Conservation (phyloP, 2,888 invertebrate species). For the Antitype chi region DNA sequence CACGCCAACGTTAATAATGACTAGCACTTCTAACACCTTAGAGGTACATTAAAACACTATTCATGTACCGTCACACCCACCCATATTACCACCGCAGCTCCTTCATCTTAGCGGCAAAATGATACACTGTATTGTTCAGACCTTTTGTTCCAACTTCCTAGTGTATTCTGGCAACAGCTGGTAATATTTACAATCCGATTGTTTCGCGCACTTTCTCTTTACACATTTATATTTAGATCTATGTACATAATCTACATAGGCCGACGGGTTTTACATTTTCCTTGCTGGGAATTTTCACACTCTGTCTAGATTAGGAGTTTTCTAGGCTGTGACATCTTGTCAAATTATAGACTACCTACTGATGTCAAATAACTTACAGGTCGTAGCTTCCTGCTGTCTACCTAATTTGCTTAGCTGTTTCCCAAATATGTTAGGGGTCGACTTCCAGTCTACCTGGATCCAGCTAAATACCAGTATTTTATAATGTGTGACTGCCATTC, state of each 20-base stretch:
- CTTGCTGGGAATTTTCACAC: slow-evolving; percentile 28
- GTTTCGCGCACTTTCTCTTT: slow-evolving; percentile 55
- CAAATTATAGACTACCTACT: not conserved
- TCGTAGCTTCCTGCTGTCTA: not conserved
- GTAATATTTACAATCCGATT: slow-evolving; percentile 58
- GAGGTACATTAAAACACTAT: not conserved
- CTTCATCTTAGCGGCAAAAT: not conserved
- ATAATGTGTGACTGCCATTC: no score
- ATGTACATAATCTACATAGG: slow-evolving; percentile 61
- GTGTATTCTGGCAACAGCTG: slow-evolving; percentile 43
- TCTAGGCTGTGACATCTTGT: not conserved
- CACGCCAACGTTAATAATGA: not conserved
- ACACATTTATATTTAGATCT: slow-evolving; percentile 56
- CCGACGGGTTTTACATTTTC: slow-evolving; percentile 34
- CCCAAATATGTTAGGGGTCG: no score
- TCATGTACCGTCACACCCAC: not conserved
- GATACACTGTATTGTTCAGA: not conserved
- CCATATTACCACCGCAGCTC: not conserved
- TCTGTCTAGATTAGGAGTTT: not conserved
- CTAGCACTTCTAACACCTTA: not conserved
- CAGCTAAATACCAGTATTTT: not conserved
- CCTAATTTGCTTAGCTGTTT: no score
- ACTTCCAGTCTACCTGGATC: no score
- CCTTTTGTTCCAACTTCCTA: slow-evolving; percentile 27
- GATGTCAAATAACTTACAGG: not conserved